Evolutionary conservation across 2,797 vertebrate species (phyloP), one percentile per base, ranked within the genome.

Genomic region (Sphenodon punctatus): DNA sequence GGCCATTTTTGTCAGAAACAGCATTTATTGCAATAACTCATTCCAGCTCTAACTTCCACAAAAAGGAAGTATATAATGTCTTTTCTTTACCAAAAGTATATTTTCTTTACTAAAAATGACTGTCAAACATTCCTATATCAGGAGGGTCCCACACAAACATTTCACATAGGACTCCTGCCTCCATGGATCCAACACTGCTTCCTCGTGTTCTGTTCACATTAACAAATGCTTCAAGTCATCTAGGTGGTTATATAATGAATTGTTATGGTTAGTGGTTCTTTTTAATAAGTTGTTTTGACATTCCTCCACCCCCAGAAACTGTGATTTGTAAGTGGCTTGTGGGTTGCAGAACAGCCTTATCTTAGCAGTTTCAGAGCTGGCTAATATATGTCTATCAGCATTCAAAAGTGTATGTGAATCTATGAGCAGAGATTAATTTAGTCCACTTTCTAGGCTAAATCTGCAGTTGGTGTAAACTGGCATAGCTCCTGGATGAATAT

Each of bases 231-330:
- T 3, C 6, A 2, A 38, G 32, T 7, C 48, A 55, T 42, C 5
- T 22, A 11, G 51, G 41, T 17, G 19, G 19, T 42, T 85, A 4
- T 41, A 19, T 59, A 36, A 63, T 65, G 32, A 43, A 11, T 49
- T 39, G 49, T 27, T 67, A 25, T 22, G n/a, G 30, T 61, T 83
- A 67, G 20, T 14, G 0, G 25, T 7, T 27, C 71, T 59, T 19
- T 38, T 73, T 58, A 34, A 25, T 60, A 41, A n/a, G n/a, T n/a
- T 41, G 32, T 45, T 85, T 76, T 55, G 58, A 42, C 46, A 49
- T 49, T 25, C 48, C 19, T 38, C 16, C 71, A 7, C 32, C 30
- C 42, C 3, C 34, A 22, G 72, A 51, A 42, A 20, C 20, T 10
- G 16, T 34, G 65, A 1, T n/a, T 4, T 34, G 68, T 45, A 43